These are phyloP conservation scores for Thryonomys swinderianus DNA, from an alignment of 2,113 vertebrate genomes.

Conservation along the genomic window DNA sequence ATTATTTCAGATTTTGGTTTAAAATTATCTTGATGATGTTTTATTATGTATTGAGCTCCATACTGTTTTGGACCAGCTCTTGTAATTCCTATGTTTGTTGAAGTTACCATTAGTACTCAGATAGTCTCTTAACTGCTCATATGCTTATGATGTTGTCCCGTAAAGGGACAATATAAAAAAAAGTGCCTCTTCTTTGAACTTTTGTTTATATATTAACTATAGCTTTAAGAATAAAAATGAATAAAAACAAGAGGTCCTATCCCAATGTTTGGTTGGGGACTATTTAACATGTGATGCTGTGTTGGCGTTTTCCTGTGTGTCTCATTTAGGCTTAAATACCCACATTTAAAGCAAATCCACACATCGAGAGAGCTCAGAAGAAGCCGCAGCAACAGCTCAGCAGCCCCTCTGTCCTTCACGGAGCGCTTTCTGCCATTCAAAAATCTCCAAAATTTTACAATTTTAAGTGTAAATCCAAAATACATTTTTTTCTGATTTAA, in stretches of 20 bases:
- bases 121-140: conserved; percentile 18
- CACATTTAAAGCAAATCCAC: no score
- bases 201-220: background rate
- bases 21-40: conserved; percentile 77
- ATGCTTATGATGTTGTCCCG: background rate
- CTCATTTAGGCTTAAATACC: conserved; percentile 76
- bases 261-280: conserved; percentile 35
- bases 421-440: conserved; percentile 35
- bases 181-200: background rate
- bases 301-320: conserved; percentile 64
- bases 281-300: conserved; percentile 1
- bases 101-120: conserved; percentile 3
- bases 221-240: conserved; percentile 7
- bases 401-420: background rate
- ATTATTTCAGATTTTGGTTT: conserved; percentile 81
- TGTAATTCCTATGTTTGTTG: conserved; percentile 43
- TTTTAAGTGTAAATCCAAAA: no score
- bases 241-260: background rate
- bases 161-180: no score
- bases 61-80: background rate
- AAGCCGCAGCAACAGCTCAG: conserved; percentile 68
- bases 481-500: no score
- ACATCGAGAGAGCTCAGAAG: background rate
- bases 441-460: conserved; percentile 17
- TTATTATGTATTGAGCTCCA: conserved; percentile 65